Base-by-base conservation (phyloP, 2,888 invertebrate genomes). In the Caenorhabditis drosophilae region DNA sequence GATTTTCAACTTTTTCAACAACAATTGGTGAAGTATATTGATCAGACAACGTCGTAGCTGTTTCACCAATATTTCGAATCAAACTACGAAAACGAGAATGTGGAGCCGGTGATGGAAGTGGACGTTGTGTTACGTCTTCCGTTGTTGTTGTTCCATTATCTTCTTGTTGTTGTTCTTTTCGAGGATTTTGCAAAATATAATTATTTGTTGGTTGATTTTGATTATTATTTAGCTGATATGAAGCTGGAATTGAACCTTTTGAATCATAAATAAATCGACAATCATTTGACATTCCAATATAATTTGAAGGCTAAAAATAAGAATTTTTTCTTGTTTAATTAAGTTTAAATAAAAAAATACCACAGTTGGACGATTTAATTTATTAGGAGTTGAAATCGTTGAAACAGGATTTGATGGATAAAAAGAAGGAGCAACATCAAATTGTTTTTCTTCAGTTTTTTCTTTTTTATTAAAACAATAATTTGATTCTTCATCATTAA, bases 251-350 rank as follows among this genome's bases (percentile, higher is more conserved):
- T 38, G 48, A 15, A 22, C 48, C 46, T 26, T 55, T 53, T 0
- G 54, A 45, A 20, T 64, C 64, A 42, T 64, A 64, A 31, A 64
- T 58, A 44, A 64, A 64, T 20, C 50, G 46, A 52, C 46, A 50
- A 41, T 64, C 59, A 36, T 64, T 64, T 6, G 55, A 25, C 58
- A 64, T 64, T 48, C 64, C 64, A 35, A 64, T 58, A 45, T 64
- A 64, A 36, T 64, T 55, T 0, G 64, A 64, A 31, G 64, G 54
- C 42, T 51, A 47, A 7, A 47, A 44, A 54, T 56, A 53, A 31
- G 31, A 9, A 31, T 9, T 31, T 31, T 31, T 31, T 31, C 7
- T 31, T 31, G 31, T 31, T 31, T 31, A 12, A 31, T 6, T 9
- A 6, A 31, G 31, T 6, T 31, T 6, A 12, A 6, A 12, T 6